Conservation (phyloP, 2,888 invertebrate species). For the Tiphia femorata region DNA sequence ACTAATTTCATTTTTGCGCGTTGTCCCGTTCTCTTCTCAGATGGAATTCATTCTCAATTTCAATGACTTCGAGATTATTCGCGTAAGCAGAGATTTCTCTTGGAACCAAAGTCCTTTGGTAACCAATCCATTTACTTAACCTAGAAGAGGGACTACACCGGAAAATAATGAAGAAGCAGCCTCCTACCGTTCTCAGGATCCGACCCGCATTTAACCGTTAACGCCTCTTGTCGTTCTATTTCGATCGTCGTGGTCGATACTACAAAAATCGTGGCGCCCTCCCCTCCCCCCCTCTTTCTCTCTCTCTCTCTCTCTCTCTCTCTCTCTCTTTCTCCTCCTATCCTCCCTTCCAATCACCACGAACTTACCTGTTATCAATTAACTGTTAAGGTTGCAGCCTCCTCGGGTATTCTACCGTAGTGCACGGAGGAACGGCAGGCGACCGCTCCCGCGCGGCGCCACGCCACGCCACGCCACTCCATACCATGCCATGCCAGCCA, state of each 20-base stretch:
- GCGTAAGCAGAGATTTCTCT: too few species aligned
- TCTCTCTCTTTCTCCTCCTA: not conserved
- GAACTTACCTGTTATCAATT: conserved; percentile 47
- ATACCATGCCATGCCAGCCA: too few species aligned
- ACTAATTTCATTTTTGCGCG: conserved; percentile 5
- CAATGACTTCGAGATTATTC: too few species aligned
- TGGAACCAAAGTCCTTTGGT: too few species aligned
- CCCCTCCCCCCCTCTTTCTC: too few species aligned
- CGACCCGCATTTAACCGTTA: conserved; percentile 39
- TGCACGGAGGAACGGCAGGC: too few species aligned
- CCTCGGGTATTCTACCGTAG: conserved; percentile 25
- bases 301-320: not conserved
- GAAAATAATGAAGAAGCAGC: not conserved
- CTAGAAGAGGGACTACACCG: too few species aligned
- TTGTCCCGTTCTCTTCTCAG: not conserved
- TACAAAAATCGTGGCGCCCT: conserved; percentile 38
- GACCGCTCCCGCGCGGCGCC: conserved; percentile 25
- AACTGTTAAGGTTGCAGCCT: conserved; percentile 41
- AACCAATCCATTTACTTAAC: too few species aligned
- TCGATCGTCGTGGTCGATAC: conserved; percentile 37
- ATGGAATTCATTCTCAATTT: not conserved
- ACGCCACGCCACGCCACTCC: too few species aligned
- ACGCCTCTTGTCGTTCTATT: conserved; percentile 38
- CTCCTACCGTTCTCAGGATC: too few species aligned
- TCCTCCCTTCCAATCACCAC: too few species aligned